Evolutionary conservation across 2,797 vertebrate genomes (phyloP), one percentile per base, ranked within the genome.

Genomic region (Spondyliosoma cantharus): DNA sequence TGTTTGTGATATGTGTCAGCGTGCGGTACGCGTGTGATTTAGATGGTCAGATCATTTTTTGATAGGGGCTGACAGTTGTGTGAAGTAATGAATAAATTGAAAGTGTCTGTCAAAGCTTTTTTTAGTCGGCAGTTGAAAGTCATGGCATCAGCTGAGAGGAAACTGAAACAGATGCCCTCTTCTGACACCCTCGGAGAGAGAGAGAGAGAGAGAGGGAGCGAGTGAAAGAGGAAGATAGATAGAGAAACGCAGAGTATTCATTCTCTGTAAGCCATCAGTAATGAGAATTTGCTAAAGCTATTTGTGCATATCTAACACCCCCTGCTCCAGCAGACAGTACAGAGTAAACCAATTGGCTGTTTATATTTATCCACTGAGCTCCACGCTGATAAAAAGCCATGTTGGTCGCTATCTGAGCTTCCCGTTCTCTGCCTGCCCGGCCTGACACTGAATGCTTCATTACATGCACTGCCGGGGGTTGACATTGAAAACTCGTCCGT

Each of bases 301-400:
- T 89, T 86, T 87, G 79, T 0, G 37, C 84, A 61, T 59, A 84
- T 86, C 68, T 87, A 78, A 87, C 52, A 62, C 76, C 66, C 85
- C 15, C 52, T 73, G 68, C 87, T 85, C 70, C 76, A 65, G 70
- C 24, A 74, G 87, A 81, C 79, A 24, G 75, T 49, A 76, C 83
- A 70, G 63, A 80, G 50, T 80, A 83, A 90, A 91, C 89, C 82
- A 88, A 81, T 64, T 78, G 58, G 48, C 82, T 87, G 79, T 92
- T 90, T 89, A 86, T 87, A 83, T 89, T 90, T 86, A 89, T 87
- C 88, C 54, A 13, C 45, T 48, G 63, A 76, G 78, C 78, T 74
- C 57, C 29, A 4, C 22, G 71, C 74, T 84, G 86, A 90, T 87
- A 87, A 84, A 65, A 79, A 82, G 62, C 53, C 70, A 63, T 50